phyloP scores from a whole-genome alignment of 2,888 invertebrate genomes.

The Catocala sponsa region DNA sequence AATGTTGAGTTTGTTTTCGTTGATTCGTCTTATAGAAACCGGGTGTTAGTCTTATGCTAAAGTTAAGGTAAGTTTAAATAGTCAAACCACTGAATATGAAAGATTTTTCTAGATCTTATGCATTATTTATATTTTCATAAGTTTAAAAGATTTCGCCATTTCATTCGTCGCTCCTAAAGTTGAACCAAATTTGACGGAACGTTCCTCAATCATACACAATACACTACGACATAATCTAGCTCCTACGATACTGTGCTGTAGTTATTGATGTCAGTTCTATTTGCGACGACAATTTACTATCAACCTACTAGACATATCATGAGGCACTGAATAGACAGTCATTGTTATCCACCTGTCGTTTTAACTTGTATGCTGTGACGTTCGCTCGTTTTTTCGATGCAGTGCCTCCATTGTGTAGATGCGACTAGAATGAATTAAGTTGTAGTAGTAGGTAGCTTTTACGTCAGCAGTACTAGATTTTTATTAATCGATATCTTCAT shows the following conservation, averaged over 20 bases:
- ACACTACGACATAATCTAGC: slow-evolving; percentile 14
- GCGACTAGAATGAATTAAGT: background rate
- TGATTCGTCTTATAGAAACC: too few species aligned
- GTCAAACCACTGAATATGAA: too few species aligned
- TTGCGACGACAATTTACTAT: slow-evolving; percentile 36
- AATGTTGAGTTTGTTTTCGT: too few species aligned
- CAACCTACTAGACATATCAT: slow-evolving; percentile 6
- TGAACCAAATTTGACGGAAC: too few species aligned
- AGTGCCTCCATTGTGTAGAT: background rate
- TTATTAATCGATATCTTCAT: slow-evolving; percentile 1
- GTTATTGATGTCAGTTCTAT: slow-evolving; percentile 33
- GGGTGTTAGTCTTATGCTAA: too few species aligned
- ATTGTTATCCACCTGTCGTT: slow-evolving; percentile 36
- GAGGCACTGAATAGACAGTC: slow-evolving; percentile 14
- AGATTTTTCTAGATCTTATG: too few species aligned
- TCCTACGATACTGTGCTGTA: slow-evolving; percentile 25
- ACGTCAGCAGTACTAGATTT: slow-evolving; percentile 3
- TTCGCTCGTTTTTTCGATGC: background rate
- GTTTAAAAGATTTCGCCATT: too few species aligned
- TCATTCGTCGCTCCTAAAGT: too few species aligned
- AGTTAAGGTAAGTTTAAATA: too few species aligned
- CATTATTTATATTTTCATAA: too few species aligned
- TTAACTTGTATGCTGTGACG: slow-evolving; percentile 21
- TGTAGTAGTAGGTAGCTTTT: background rate
- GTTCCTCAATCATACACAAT: background rate